These are phyloP conservation scores for Polyodon spathula DNA, from an alignment of 2,113 vertebrate species.

Conservation along the genomic window DNA sequence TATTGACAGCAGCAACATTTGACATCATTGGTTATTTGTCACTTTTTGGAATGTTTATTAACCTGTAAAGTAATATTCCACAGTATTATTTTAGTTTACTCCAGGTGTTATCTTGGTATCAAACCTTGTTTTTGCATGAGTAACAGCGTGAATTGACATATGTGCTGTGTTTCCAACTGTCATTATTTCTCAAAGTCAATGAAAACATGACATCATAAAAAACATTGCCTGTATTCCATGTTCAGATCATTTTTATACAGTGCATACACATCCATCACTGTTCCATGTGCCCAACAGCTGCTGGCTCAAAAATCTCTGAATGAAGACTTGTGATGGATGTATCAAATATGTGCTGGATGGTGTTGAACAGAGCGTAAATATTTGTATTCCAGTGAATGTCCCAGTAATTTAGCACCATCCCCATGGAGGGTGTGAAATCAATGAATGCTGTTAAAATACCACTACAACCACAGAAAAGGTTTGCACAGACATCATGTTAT, in stretches of 20 bases:
- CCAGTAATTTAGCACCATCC: no score
- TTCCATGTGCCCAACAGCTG: conserved; percentile 37
- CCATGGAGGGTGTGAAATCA: no score
- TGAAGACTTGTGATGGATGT: conserved; percentile 30
- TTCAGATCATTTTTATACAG: conserved; percentile 24
- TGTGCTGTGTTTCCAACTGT: conserved; percentile 27
- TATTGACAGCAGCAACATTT: no score
- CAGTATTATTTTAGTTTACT: background rate
- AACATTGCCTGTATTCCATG: conserved; percentile 39
- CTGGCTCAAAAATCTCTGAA: conserved; percentile 32
- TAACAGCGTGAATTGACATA: conserved; percentile 48
- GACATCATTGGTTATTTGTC: no score
- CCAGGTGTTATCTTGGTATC: background rate
- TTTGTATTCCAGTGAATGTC: no score
- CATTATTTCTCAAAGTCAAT: conserved; percentile 26
- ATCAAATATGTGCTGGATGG: conserved; percentile 40
- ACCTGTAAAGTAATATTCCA: no score
- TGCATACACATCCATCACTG: conserved; percentile 27
- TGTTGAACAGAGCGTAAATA: conserved; percentile 15
- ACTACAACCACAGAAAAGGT: no score
- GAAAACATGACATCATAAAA: conserved; percentile 52
- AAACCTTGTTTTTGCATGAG: conserved; percentile 40
- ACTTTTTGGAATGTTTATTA: no score
- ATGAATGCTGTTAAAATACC: no score
- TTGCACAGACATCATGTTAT: no score